Evolutionary conservation across 1,140 invertebrate genomes (phyloP).

Genomic region (Macrosteles quadrilineatus): DNA sequence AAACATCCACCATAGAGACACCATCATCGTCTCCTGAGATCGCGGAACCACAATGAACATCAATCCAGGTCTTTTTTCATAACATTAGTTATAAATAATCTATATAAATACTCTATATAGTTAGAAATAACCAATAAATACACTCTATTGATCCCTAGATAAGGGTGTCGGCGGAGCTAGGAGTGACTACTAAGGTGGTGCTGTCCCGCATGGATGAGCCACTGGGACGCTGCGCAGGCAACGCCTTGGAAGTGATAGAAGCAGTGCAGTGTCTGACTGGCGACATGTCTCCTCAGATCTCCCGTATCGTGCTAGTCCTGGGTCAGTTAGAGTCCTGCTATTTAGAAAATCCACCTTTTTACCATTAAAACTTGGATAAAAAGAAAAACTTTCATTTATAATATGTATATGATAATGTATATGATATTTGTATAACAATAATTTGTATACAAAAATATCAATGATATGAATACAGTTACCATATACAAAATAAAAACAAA

Average conservation of each 20-base stretch:
- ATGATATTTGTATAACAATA: neutral
- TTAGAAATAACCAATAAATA: too few relatives aligned
- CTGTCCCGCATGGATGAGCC: slow-evolving; percentile 60
- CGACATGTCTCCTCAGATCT: slow-evolving; percentile 53
- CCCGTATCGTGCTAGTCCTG: slow-evolving; percentile 52
- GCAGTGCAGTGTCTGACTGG: slow-evolving; percentile 55
- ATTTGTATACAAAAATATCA: neutral
- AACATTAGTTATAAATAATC: too few relatives aligned
- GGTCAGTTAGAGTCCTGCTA: slow-evolving; percentile 47
- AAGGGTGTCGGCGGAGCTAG: slow-evolving; percentile 50
- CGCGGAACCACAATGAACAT: too few relatives aligned
- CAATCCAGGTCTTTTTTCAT: too few relatives aligned
- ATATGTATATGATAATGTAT: slow-evolving; percentile 22
- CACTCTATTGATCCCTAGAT: slow-evolving; percentile 48
- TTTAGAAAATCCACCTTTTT: too few relatives aligned
- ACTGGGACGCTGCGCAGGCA: slow-evolving; percentile 58
- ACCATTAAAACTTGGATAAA: too few relatives aligned
- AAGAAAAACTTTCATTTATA: neutral
- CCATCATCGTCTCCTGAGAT: too few relatives aligned
- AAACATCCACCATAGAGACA: too few relatives aligned
- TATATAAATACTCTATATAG: too few relatives aligned
- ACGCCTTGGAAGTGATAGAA: slow-evolving; percentile 62
- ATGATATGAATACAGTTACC: too few relatives aligned
- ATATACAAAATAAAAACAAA: too few relatives aligned
- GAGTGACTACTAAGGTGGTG: slow-evolving; percentile 55